These are phyloP conservation scores for Amphipoea lucens DNA, from an alignment of 2,888 invertebrate genomes.

Conservation along the genomic window DNA sequence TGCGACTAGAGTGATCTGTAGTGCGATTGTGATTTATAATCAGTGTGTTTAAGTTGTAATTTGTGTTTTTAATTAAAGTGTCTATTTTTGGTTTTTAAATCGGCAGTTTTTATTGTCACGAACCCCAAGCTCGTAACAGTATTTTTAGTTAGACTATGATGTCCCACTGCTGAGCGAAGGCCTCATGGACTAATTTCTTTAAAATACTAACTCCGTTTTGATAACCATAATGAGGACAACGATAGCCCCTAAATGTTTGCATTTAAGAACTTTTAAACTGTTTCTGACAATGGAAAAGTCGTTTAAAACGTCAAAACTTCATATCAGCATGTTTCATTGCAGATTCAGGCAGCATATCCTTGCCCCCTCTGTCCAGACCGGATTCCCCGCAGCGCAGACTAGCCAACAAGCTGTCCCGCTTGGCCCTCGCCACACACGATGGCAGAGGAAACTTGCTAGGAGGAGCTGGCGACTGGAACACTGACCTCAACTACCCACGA, in stretches of 20 bases:
- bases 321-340: constrained; percentile 29
- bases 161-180: no score
- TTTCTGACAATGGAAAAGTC: background rate
- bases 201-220: background rate
- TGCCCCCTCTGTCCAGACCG: constrained; percentile 85
- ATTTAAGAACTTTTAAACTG: background rate
- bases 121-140: no score
- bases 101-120: no score
- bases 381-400: constrained; percentile 92
- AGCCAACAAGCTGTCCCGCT: constrained; percentile 95
- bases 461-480: constrained; percentile 94
- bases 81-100: no score
- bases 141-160: background rate
- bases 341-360: constrained; percentile 88
- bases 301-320: background rate
- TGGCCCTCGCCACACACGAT: constrained; percentile 97
- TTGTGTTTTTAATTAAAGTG: no score
- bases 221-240: background rate
- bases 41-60: no score
- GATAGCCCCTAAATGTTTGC: background rate
- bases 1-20: no score
- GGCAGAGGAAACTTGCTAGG: constrained; percentile 96
- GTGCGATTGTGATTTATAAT: no score
- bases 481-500: constrained; percentile 78
- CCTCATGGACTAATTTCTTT: background rate